phyloP scores from a whole-genome alignment of 2,888 invertebrate genomes.

The Drosophila histrio region DNA sequence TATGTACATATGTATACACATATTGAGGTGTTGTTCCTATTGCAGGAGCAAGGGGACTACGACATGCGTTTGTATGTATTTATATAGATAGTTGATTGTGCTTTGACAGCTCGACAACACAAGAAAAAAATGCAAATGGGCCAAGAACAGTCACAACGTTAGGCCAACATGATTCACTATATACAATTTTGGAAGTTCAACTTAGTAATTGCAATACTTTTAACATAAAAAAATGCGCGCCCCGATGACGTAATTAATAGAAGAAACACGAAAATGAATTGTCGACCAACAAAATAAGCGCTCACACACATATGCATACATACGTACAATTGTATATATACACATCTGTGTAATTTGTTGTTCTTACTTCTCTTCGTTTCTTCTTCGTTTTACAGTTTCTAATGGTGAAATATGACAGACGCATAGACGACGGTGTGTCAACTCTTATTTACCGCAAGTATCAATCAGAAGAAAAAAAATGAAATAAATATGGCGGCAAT shows the following conservation, averaged over 20 bases:
- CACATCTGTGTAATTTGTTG: slow-evolving; percentile 41
- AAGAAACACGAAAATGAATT: slow-evolving; percentile 59
- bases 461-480: slow-evolving; percentile 31
- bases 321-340: slow-evolving; percentile 13
- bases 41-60: slow-evolving; percentile 17
- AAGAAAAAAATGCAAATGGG: slow-evolving; percentile 51
- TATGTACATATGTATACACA: neutral
- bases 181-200: slow-evolving; percentile 52
- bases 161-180: slow-evolving; percentile 67
- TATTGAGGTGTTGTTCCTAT: slow-evolving; percentile 20
- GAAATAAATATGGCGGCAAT: slow-evolving; percentile 74
- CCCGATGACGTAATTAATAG: slow-evolving; percentile 75
- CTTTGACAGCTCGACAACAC: slow-evolving; percentile 41
- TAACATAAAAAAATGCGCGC: slow-evolving; percentile 59
- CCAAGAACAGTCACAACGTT: slow-evolving; percentile 64
- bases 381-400: slow-evolving; percentile 43
- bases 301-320: slow-evolving; percentile 22
- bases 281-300: slow-evolving; percentile 39
- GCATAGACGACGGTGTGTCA: slow-evolving; percentile 49
- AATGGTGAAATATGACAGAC: slow-evolving; percentile 28
- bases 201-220: slow-evolving; percentile 58
- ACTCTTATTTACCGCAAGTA: slow-evolving; percentile 73
- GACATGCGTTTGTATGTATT: neutral
- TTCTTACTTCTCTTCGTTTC: slow-evolving; percentile 27
- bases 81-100: slow-evolving; percentile 17